Conservation (phyloP, 2,888 invertebrate genomes). For the Tetramorium bicarinatum region DNA sequence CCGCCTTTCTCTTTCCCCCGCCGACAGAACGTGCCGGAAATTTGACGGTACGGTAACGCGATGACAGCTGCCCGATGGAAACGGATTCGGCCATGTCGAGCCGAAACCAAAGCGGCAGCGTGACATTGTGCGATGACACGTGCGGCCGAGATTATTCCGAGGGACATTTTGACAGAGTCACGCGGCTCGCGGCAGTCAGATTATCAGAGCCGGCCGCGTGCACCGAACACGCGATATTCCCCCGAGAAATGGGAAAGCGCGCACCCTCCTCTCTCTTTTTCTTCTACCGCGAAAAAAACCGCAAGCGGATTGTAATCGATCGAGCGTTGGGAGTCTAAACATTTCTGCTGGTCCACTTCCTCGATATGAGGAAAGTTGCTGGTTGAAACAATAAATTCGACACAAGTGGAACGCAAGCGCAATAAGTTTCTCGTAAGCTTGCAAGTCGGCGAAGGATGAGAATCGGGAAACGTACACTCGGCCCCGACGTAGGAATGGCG, state of each 20-base stretch:
- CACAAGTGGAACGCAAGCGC: background rate
- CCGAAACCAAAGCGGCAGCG: conserved; percentile 45
- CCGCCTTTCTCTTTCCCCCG: background rate
- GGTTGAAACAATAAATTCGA: conserved; percentile 27
- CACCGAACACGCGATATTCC: conserved; percentile 25
- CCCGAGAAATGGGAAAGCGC: conserved; percentile 12
- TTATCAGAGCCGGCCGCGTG: conserved; percentile 8
- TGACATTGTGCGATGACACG: conserved; percentile 43
- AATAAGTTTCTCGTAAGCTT: conserved; percentile 10
- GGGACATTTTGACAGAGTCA: conserved; percentile 51
- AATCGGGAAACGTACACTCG: background rate
- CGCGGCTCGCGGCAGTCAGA: conserved; percentile 7
- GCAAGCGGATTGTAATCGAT: conserved; percentile 37
- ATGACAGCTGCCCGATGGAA: conserved; percentile 51
- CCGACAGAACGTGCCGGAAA: conserved; percentile 35
- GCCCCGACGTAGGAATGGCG: background rate
- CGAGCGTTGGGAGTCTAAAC: background rate
- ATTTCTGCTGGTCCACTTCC: background rate
- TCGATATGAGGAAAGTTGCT: conserved; percentile 16
- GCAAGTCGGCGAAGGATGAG: background rate
- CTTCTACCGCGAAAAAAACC: background rate
- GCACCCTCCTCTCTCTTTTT: background rate
- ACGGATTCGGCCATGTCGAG: conserved; percentile 47
- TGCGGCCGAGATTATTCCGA: conserved; percentile 57
- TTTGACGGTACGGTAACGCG: conserved; percentile 48